These are phyloP conservation scores for Euplagia quadripunctaria DNA, from an alignment of 2,888 invertebrate species.

Conservation along the genomic window DNA sequence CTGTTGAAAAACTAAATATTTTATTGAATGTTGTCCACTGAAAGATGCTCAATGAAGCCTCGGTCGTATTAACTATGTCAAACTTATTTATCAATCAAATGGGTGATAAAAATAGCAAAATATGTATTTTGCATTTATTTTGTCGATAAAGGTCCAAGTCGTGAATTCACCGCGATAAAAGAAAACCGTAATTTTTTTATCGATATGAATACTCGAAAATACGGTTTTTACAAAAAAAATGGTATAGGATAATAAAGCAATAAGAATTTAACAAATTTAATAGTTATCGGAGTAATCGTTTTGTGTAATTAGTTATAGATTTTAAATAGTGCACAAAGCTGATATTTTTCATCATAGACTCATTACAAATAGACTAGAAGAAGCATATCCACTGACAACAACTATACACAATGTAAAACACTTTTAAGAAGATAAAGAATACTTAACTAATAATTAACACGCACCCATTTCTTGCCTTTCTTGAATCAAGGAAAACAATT, in stretches of 20 bases:
- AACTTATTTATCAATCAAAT: slow-evolving; percentile 19
- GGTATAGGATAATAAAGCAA: slow-evolving; percentile 42
- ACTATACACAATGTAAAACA: too few relatives aligned
- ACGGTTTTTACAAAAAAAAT: slow-evolving; percentile 46
- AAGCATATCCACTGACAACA: too few relatives aligned
- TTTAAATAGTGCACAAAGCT: slow-evolving; percentile 45
- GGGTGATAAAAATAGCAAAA: slow-evolving; percentile 34
- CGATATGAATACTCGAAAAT: slow-evolving; percentile 9
- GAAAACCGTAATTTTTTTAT: not conserved
- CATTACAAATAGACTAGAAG: not conserved
- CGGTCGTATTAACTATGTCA: slow-evolving; percentile 7
- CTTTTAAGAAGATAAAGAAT: too few relatives aligned
- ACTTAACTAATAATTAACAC: too few relatives aligned
- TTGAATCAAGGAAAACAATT: too few relatives aligned
- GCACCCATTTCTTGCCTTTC: too few relatives aligned
- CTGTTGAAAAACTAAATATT: slow-evolving; percentile 15
- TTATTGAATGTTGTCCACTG: slow-evolving; percentile 15
- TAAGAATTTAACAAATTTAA: slow-evolving; percentile 49
- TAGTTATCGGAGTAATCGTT: slow-evolving; percentile 40
- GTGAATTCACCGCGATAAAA: slow-evolving; percentile 12
- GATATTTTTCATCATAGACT: slow-evolving; percentile 27
- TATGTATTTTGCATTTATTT: slow-evolving; percentile 47
- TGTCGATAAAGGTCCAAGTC: slow-evolving; percentile 22
- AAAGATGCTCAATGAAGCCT: not conserved
- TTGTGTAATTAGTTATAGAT: slow-evolving; percentile 22